Evolutionary conservation across 1,140 invertebrate genomes (phyloP).

Genomic region (Magallana gigas): DNA sequence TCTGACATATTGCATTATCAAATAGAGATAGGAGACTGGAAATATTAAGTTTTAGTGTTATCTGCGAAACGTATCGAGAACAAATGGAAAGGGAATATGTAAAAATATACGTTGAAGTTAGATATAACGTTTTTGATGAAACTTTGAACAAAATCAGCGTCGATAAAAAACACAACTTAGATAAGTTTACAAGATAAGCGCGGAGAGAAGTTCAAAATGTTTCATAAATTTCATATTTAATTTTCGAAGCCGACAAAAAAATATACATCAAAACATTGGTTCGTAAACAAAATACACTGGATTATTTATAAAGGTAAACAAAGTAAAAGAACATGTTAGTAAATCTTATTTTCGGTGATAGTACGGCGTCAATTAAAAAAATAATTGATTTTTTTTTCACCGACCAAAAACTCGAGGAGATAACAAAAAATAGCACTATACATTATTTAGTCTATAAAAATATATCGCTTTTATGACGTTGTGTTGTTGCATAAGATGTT

Average conservation of each 20-base stretch:
- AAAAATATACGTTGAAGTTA: slow-evolving; percentile 6
- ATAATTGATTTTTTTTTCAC: too few species aligned
- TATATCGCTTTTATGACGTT: too few species aligned
- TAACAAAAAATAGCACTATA: too few species aligned
- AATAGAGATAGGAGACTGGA: slow-evolving; percentile 7
- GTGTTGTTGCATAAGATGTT: background rate
- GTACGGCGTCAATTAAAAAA: too few species aligned
- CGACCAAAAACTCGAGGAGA: too few species aligned
- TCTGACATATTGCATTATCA: slow-evolving; percentile 36
- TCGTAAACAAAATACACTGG: background rate
- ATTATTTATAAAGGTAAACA: background rate
- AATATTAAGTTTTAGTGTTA: slow-evolving; percentile 23
- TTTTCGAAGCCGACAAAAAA: slow-evolving; percentile 7
- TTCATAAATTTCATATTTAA: slow-evolving; percentile 27
- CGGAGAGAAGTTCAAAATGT: background rate
- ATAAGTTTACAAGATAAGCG: background rate
- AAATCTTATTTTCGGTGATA: too few species aligned
- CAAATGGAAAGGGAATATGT: slow-evolving; percentile 10
- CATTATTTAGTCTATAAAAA: too few species aligned
- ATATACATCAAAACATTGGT: background rate
- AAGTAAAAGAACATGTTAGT: background rate
- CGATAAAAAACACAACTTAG: slow-evolving; percentile 5
- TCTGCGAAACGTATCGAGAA: background rate
- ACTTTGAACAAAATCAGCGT: slow-evolving; percentile 9
- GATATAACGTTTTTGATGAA: slow-evolving; percentile 36